Base-by-base conservation (phyloP, 2,113 vertebrate genomes). In the Chamaea fasciata region DNA sequence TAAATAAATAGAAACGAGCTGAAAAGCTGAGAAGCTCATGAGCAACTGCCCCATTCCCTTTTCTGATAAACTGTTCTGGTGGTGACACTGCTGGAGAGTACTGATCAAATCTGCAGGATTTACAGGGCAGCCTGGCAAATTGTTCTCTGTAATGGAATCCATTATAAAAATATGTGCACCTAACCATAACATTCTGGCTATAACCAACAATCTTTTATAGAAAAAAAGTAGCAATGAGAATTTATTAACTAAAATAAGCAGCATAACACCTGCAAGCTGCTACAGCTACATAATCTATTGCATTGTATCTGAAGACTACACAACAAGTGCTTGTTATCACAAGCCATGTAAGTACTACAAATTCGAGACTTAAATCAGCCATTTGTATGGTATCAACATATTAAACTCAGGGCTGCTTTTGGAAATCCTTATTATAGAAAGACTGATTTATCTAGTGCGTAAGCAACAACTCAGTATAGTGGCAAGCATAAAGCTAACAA, bases 211-310 rank as follows among this genome's bases (percentile, higher is more conserved):
- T 55, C 20, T 68, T 59, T 71, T 57, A 49, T 8, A 84, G 57
- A 33, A 76, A 92, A 44, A 75, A 49, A 49, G n/a, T 23, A 92
- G 52, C 44, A 71, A 75, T 31, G 53, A 94, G 59, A 59, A 78
- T 85, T 93, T 92, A 82, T 94, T 85, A 83, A 90, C 59, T 74
- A 39, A 90, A 96, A 90, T 85, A 89, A 91, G 70, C 56, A 83
- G 42, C 9, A 20, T 35, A 49, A 65, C 52, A 89, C 63, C 41
- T 41, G 49, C 71, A 75, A 83, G 67, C 82, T 91, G 64, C 53
- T 77, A 59, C n/a, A 90, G 35, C 77, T 59, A 50, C 67, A 80
- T 87, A 95, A 92, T 50, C 53, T 64, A 92, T 22, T 88, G 71
- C 57, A 31, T 30, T 81, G 30, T 22, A 87, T 75, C 50, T 41